Evolutionary conservation across 2,888 invertebrate genomes (phyloP).

Genomic region (Orthosia cruda): DNA sequence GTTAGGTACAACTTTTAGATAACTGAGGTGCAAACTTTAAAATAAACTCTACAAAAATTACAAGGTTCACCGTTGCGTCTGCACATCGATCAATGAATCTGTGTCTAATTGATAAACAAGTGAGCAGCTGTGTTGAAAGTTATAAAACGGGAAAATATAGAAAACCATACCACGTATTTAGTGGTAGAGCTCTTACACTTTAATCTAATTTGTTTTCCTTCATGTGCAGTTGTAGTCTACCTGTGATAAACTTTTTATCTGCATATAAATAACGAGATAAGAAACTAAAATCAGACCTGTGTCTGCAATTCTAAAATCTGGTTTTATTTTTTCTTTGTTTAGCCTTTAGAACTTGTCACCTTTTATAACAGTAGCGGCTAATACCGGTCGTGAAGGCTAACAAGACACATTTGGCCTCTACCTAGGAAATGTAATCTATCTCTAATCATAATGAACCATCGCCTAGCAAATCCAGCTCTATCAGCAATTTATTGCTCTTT

Average conservation of each 20-base stretch:
- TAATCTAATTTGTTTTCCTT: conserved; percentile 38
- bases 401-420: conserved; percentile 25
- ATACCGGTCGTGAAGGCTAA: conserved; percentile 35
- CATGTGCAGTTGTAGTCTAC: conserved; percentile 22
- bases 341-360: conserved; percentile 32
- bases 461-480: neutral
- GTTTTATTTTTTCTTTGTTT: conserved; percentile 13
- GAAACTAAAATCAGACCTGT: conserved; percentile 29
- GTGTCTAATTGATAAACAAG: conserved; percentile 58
- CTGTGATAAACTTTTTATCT: conserved; percentile 41
- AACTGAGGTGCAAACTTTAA: neutral
- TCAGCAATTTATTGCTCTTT: neutral
- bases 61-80: conserved; percentile 20
- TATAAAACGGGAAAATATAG: conserved; percentile 43
- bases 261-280: conserved; percentile 28
- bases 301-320: conserved; percentile 20
- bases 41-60: conserved; percentile 3
- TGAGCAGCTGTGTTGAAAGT: conserved; percentile 52
- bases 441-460: neutral
- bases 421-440: conserved; percentile 29
- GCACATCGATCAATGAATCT: conserved; percentile 46
- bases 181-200: conserved; percentile 5
- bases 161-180: conserved; percentile 19
- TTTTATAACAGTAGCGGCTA: conserved; percentile 1
- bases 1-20: neutral